These are phyloP conservation scores for Arenicola marina DNA, from an alignment of 2,888 invertebrate genomes.

Conservation along the genomic window DNA sequence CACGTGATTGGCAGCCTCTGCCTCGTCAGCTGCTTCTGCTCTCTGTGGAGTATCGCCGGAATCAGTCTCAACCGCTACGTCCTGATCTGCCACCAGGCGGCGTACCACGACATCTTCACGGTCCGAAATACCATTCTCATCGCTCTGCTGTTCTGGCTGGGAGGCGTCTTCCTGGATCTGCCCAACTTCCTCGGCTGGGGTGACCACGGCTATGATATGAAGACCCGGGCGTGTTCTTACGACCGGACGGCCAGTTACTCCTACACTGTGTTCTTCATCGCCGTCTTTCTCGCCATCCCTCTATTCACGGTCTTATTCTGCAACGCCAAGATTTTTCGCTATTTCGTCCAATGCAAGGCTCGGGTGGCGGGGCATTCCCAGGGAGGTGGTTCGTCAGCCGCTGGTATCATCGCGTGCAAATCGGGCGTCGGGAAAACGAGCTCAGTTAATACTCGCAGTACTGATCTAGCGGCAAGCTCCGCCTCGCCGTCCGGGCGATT, in stretches of 20 bases:
- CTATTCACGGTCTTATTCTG: too few relatives aligned
- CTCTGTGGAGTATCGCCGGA: constrained; percentile 41
- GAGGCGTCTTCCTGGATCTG: constrained; percentile 31
- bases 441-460: too few relatives aligned
- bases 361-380: too few relatives aligned
- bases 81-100: background rate
- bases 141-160: constrained; percentile 35
- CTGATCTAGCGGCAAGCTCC: too few relatives aligned
- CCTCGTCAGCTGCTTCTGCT: constrained; percentile 39
- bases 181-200: constrained; percentile 45
- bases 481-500: too few relatives aligned
- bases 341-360: too few relatives aligned
- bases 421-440: too few relatives aligned
- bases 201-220: constrained; percentile 40
- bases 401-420: too few relatives aligned
- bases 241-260: constrained; percentile 37
- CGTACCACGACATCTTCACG: constrained; percentile 32
- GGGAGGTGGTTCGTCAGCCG: too few relatives aligned
- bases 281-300: too few relatives aligned
- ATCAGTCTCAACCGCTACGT: constrained; percentile 41
- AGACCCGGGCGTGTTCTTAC: constrained; percentile 42
- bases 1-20: constrained; percentile 37
- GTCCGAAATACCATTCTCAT: constrained; percentile 33
- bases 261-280: constrained; percentile 40
- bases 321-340: too few relatives aligned